These are phyloP conservation scores for Cichlasoma orientale DNA, from an alignment of 2,797 vertebrate genomes.

Conservation along the genomic window DNA sequence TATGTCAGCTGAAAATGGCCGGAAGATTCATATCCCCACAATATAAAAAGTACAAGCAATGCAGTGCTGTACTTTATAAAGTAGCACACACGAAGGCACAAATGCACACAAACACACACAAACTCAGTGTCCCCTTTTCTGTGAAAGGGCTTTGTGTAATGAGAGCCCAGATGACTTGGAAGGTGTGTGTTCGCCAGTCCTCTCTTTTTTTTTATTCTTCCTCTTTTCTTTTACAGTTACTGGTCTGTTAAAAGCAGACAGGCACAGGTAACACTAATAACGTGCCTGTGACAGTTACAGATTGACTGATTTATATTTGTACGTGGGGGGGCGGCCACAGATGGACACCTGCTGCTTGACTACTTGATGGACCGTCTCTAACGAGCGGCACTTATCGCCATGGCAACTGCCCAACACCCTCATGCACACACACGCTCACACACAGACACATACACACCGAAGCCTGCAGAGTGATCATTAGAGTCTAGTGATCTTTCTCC, in stretches of 20 bases:
- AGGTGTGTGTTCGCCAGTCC: background rate
- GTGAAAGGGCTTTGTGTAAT: conserved; percentile 15
- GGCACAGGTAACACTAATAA: conserved; percentile 7
- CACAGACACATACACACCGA: conserved; percentile 5
- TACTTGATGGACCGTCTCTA: conserved; percentile 66
- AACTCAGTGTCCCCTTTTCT: background rate
- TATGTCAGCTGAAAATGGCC: background rate
- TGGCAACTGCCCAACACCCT: conserved; percentile 55
- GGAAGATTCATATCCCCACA: background rate
- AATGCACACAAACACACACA: background rate
- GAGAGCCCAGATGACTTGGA: conserved; percentile 14
- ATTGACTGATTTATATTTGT: conserved; percentile 24
- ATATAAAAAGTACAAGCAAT: background rate
- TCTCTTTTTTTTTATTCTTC: background rate
- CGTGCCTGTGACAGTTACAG: conserved; percentile 8
- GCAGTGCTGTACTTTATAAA: conserved; percentile 8
- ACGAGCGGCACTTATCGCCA: conserved; percentile 68
- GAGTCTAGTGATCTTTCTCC: conserved; percentile 66
- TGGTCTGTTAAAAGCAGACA: background rate
- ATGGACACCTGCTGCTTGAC: conserved; percentile 75
- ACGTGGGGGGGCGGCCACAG: conserved; percentile 23
- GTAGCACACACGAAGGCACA: background rate
- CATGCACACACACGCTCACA: background rate
- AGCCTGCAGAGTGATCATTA: conserved; percentile 69
- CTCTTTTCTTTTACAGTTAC: background rate